Evolutionary conservation across 1,140 invertebrate species (phyloP).

Genomic region (Dendroctonus valens): DNA sequence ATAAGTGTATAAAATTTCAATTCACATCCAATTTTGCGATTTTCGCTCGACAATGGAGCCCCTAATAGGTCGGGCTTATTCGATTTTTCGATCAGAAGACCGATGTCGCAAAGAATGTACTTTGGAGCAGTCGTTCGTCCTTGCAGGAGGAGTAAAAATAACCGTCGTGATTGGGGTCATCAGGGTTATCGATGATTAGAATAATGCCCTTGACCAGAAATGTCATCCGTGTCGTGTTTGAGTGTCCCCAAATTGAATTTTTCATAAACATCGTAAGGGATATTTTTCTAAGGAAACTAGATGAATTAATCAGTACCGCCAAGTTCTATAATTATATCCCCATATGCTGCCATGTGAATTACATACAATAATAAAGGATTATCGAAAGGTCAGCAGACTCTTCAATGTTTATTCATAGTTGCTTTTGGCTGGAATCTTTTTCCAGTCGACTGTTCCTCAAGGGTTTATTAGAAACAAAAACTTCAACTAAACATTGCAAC

Average conservation of each 20-base stretch:
- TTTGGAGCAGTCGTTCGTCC: constrained; percentile 2
- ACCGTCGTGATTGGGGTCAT: background rate
- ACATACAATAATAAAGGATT: no score
- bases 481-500: no score
- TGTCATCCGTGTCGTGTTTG: background rate
- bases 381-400: no score
- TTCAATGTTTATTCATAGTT: no score
- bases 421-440: no score
- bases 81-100: constrained; percentile 27
- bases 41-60: constrained; percentile 38
- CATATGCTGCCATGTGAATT: no score
- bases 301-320: background rate
- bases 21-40: constrained; percentile 42
- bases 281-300: background rate
- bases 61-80: constrained; percentile 28
- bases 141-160: background rate
- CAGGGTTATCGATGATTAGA: background rate
- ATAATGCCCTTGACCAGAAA: background rate
- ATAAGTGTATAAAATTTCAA: constrained; percentile 41
- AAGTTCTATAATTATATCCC: background rate
- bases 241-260: background rate
- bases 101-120: constrained; percentile 14
- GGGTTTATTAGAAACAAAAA: no score
- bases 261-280: background rate
- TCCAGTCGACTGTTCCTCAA: no score